Conservation (phyloP, 2,888 invertebrate genomes). For the Escarpia spicata region DNA sequence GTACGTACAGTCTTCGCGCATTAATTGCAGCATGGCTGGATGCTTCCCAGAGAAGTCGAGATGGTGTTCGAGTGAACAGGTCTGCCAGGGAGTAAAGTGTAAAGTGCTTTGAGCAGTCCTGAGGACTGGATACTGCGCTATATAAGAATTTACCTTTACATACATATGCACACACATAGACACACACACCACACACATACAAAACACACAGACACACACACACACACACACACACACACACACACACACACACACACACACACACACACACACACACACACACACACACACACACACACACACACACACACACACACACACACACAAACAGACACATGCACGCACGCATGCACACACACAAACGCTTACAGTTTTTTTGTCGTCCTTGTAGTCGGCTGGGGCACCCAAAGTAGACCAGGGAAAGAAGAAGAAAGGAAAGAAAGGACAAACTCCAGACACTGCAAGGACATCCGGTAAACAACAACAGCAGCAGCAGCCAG, state of each 20-base stretch:
- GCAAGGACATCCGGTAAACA: constrained; percentile 20
- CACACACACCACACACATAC: not conserved
- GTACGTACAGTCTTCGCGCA: no score
- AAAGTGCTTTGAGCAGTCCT: no score
- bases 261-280: not conserved
- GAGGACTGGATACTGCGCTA: no score
- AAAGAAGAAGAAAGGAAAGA: constrained; percentile 48
- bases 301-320: not conserved
- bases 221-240: not conserved
- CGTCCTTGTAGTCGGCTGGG: constrained; percentile 48
- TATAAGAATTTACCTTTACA: no score
- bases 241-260: not conserved
- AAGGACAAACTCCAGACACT: constrained; percentile 35
- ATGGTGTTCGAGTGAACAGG: no score
- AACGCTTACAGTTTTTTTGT: not conserved
- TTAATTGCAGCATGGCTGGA: no score
- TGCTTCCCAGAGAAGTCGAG: no score
- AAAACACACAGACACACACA: not conserved
- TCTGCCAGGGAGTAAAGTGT: no score
- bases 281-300: not conserved
- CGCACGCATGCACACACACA: not conserved
- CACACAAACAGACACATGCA: not conserved
- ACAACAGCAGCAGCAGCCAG: constrained; percentile 20
- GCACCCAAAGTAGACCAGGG: constrained; percentile 60
- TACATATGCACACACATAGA: not conserved